phyloP scores from a whole-genome alignment of 1,140 invertebrate genomes.

The Periplaneta americana region DNA sequence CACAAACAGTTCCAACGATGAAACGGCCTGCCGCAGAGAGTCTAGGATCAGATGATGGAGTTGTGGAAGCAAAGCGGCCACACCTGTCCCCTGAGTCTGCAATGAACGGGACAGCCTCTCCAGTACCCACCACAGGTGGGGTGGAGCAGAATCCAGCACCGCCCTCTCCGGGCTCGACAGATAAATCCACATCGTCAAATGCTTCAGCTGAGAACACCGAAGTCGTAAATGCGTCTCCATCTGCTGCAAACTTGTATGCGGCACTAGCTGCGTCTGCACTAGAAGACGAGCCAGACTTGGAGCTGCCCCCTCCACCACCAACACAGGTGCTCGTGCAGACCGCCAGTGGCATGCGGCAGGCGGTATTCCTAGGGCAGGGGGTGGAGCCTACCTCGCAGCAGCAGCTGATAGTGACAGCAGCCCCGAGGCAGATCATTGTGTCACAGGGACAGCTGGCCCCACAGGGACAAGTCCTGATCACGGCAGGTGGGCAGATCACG shows the following conservation, averaged over 20 bases:
- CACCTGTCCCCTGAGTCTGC: slow-evolving; percentile 28
- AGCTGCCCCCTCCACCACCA: slow-evolving; percentile 29
- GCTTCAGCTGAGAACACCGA: neutral
- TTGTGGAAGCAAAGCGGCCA: slow-evolving; percentile 41
- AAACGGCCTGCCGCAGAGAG: slow-evolving; percentile 15
- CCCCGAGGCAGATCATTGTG: slow-evolving; percentile 35
- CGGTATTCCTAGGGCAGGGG: slow-evolving; percentile 7
- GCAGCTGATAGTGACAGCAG: slow-evolving; percentile 15
- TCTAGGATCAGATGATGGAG: slow-evolving; percentile 35
- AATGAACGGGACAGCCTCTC: slow-evolving; percentile 2
- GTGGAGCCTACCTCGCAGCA: slow-evolving; percentile 6
- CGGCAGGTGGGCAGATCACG: slow-evolving; percentile 16
- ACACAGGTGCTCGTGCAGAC: slow-evolving; percentile 10
- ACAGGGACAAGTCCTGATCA: slow-evolving; percentile 22
- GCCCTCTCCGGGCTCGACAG: neutral
- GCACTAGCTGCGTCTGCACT: slow-evolving; percentile 62
- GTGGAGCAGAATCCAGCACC: neutral
- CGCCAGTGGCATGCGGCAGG: neutral
- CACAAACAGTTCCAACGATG: slow-evolving; percentile 3
- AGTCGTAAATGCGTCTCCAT: slow-evolving; percentile 29
- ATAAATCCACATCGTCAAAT: neutral
- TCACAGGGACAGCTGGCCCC: slow-evolving; percentile 29
- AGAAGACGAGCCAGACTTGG: slow-evolving; percentile 56
- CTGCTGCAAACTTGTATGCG: slow-evolving; percentile 64
- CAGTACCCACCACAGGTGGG: neutral